These are phyloP conservation scores for Melanotaenia boesemani DNA, from an alignment of 2,797 vertebrate species.

Conservation along the genomic window DNA sequence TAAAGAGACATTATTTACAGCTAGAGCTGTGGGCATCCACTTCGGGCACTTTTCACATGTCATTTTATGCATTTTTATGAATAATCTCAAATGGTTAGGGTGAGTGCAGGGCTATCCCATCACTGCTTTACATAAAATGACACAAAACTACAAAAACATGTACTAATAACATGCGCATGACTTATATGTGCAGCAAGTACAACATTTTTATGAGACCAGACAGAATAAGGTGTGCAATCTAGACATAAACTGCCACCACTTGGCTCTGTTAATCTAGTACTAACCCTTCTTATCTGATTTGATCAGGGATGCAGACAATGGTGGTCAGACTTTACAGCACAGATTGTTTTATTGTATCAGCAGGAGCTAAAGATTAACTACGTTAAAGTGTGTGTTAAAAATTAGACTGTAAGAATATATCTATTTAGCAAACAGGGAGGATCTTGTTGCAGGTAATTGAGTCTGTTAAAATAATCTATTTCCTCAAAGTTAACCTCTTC, in stretches of 20 bases:
- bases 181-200: no score
- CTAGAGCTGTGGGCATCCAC: no score
- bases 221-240: not conserved
- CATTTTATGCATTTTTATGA: not conserved
- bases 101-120: not conserved
- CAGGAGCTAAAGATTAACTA: not conserved
- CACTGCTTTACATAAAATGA: not conserved
- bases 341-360: not conserved
- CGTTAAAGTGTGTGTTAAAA: not conserved
- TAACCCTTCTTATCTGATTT: not conserved
- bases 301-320: not conserved
- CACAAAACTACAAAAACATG: not conserved
- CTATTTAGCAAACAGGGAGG: not conserved
- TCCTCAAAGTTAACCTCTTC: not conserved
- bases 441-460: not conserved
- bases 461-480: not conserved
- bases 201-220: not conserved
- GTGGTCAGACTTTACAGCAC: not conserved
- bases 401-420: not conserved
- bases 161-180: not conserved
- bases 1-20: not conserved
- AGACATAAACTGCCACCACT: not conserved
- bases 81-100: not conserved
- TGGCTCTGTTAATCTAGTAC: not conserved
- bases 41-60: no score